Evolutionary conservation across 1,140 invertebrate genomes (phyloP).

Genomic region (Neuroterus valhalla): DNA sequence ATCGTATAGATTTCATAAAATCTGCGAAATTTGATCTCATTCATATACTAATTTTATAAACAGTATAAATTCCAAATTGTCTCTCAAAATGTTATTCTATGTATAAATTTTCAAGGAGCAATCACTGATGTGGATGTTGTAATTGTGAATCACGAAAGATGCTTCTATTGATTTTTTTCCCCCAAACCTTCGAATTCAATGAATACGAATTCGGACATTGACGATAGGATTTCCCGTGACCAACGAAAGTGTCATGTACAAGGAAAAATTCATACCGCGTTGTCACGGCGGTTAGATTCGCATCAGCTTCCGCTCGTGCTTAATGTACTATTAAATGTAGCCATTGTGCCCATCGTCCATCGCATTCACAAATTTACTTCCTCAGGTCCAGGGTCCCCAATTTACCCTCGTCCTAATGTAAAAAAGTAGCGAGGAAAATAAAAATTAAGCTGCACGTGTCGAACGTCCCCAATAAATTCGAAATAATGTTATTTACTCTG

Average conservation of each 20-base stretch:
- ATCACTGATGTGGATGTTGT: too few relatives aligned
- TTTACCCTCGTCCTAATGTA: slow-evolving; percentile 34
- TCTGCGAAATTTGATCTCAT: too few relatives aligned
- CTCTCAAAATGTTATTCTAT: too few relatives aligned
- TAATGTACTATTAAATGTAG: slow-evolving; percentile 59
- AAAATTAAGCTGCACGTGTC: slow-evolving; percentile 54
- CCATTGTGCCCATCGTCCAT: slow-evolving; percentile 49
- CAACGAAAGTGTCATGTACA: slow-evolving; percentile 4
- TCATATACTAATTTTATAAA: too few relatives aligned
- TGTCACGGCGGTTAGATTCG: slow-evolving; percentile 32
- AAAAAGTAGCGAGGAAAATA: slow-evolving; percentile 35
- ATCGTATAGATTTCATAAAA: too few relatives aligned
- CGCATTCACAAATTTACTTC: slow-evolving; percentile 49
- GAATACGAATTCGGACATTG: slow-evolving; percentile 26
- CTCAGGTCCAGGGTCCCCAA: slow-evolving; percentile 35
- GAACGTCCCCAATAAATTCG: slow-evolving; percentile 53
- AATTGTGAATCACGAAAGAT: not conserved
- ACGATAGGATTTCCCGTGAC: slow-evolving; percentile 27
- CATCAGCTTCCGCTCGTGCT: slow-evolving; percentile 49
- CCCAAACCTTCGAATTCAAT: not conserved
- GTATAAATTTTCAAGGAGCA: too few relatives aligned
- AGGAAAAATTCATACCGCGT: slow-evolving; percentile 38
- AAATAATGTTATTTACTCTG: slow-evolving; percentile 51
- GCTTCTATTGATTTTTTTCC: not conserved
- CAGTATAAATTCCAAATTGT: too few relatives aligned